Conservation (phyloP, 1,140 invertebrate genomes). For the Cherax quadricarinatus region DNA sequence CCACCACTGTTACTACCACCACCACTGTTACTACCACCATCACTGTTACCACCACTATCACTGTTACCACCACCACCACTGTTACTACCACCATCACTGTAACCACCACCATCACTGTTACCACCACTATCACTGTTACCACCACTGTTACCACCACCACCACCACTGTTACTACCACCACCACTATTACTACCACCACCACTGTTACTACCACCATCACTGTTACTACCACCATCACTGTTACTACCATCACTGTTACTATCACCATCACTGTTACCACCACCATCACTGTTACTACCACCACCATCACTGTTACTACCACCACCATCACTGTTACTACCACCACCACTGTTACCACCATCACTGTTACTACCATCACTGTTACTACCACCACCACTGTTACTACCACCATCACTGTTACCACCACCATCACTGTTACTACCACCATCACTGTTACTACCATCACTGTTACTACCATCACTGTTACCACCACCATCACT, state of each 20-base stretch:
- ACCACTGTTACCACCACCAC: not conserved
- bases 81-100: not conserved
- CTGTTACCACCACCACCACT: not conserved
- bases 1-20: not conserved
- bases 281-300: no score
- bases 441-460: not conserved
- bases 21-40: not conserved
- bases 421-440: not conserved
- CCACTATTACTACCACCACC: not conserved
- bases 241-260: not conserved
- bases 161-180: not conserved
- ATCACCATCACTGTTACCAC: not conserved
- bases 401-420: no score
- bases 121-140: not conserved
- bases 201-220: not conserved
- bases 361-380: no score
- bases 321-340: no score
- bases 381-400: no score
- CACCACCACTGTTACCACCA: no score
- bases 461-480: not conserved
- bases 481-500: not conserved
- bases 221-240: not conserved
- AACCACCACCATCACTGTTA: not conserved
- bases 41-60: not conserved
- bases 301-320: no score